These are phyloP conservation scores for Chondrilla cf. caribensis DNA, from an alignment of 37 sponge, comb jelly and placozoan genomes.

Conservation along the genomic window DNA sequence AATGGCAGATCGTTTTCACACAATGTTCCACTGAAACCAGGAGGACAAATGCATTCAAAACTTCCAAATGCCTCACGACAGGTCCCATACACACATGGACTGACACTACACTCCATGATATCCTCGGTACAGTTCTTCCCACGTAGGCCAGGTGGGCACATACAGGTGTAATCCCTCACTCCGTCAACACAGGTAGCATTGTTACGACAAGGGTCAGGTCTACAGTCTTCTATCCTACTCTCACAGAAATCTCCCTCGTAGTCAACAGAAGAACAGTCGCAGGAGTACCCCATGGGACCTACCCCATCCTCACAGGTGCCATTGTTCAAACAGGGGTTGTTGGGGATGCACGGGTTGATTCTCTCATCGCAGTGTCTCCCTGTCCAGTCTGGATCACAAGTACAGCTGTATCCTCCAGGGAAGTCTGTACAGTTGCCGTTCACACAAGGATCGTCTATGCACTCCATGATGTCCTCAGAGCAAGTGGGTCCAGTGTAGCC, in stretches of 20 bases:
- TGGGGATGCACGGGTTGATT: background rate
- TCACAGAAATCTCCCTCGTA: conserved; percentile 37
- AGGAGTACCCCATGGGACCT: conserved; percentile 25
- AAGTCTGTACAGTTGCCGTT: conserved; percentile 49
- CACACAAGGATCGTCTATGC: conserved; percentile 20
- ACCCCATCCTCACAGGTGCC: conserved; percentile 14
- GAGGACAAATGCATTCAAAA: background rate
- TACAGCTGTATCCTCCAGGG: conserved; percentile 2
- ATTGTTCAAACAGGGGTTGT: background rate
- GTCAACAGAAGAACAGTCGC: conserved; percentile 40
- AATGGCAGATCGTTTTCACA: conserved; percentile 63
- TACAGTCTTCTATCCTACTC: conserved; percentile 29
- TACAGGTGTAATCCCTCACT: background rate
- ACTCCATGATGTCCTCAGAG: conserved; percentile 14
- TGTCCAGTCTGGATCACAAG: background rate
- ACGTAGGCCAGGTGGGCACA: background rate
- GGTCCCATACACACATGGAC: background rate
- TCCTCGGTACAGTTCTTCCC: background rate
- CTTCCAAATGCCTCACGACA: background rate
- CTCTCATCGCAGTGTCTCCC: background rate
- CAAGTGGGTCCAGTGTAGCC: conserved; percentile 49
- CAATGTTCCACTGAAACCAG: conserved; percentile 38
- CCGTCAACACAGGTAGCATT: conserved; percentile 37
- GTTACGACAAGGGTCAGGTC: conserved; percentile 39
- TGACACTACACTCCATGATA: background rate